These are phyloP conservation scores for Spondyliosoma cantharus DNA, from an alignment of 2,797 vertebrate genomes.

Conservation along the genomic window DNA sequence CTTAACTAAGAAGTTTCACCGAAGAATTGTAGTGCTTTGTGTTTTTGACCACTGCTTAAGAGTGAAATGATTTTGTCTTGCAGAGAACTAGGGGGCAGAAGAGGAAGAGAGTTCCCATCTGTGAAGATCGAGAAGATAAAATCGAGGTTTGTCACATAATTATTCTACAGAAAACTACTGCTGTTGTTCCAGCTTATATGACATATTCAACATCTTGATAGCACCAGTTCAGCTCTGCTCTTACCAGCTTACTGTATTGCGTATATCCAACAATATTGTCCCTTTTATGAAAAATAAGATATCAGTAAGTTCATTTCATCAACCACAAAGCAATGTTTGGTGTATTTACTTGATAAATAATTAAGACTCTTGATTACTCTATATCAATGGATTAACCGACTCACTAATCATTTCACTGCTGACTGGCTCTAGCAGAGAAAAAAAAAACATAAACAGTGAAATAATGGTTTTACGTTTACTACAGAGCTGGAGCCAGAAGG, in stretches of 20 bases:
- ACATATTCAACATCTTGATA: not conserved
- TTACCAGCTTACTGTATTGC: not conserved
- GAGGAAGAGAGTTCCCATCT: constrained; percentile 89
- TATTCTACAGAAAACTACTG: not conserved
- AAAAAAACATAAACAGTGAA: not conserved
- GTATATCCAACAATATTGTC: not conserved
- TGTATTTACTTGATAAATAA: not conserved
- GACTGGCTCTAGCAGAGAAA: not conserved
- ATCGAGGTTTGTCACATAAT: constrained; percentile 88
- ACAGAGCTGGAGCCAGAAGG: not conserved
- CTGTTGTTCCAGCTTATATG: not conserved
- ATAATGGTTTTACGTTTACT: not conserved
- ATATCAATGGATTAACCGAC: not conserved
- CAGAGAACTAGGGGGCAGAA: constrained; percentile 98
- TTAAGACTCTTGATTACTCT: not conserved
- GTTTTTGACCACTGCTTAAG: constrained; percentile 9
- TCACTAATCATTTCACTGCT: not conserved
- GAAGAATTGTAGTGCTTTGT: not conserved
- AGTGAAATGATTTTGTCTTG: constrained; percentile 57
- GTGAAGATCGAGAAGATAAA: constrained; percentile 91
- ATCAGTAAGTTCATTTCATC: constrained; percentile 15
- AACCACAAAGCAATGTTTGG: no score
- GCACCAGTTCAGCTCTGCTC: not conserved
- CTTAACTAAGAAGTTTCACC: not conserved
- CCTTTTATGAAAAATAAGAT: constrained; percentile 4